phyloP scores from a whole-genome alignment of 2,113 vertebrate species.

The Serilophus lunatus region DNA sequence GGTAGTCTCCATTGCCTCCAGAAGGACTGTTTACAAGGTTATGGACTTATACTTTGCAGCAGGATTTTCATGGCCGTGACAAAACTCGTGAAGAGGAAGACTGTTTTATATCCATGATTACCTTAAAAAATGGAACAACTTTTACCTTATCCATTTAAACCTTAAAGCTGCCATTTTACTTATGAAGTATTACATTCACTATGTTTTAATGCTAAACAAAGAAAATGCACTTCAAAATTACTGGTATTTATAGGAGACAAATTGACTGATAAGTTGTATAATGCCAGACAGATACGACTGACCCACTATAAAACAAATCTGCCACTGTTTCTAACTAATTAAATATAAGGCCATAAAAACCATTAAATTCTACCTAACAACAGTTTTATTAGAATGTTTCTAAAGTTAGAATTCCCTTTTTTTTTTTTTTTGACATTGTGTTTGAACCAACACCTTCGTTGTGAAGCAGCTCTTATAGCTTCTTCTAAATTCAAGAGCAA shows the following conservation, averaged over 20 bases:
- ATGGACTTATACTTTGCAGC: background rate
- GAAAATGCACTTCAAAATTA: background rate
- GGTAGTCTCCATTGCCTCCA: background rate
- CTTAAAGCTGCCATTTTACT: background rate
- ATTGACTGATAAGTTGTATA: background rate
- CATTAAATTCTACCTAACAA: background rate
- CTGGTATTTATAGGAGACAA: background rate
- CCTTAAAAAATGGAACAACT: background rate
- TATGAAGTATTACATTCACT: background rate
- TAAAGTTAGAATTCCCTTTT: background rate
- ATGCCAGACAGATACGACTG: background rate
- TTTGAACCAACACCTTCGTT: background rate
- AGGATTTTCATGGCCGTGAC: background rate
- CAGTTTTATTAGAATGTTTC: background rate
- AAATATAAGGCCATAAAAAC: background rate
- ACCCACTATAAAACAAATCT: background rate
- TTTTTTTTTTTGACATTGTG: background rate
- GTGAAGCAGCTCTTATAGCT: background rate
- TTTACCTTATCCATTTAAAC: background rate
- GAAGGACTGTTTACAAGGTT: background rate
- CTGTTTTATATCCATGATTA: background rate
- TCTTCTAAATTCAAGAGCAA: background rate
- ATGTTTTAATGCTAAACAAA: background rate
- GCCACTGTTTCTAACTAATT: background rate
- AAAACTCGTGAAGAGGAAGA: background rate